Evolutionary conservation across 2,797 vertebrate genomes (phyloP).

Genomic region (Takifugu rubripes): DNA sequence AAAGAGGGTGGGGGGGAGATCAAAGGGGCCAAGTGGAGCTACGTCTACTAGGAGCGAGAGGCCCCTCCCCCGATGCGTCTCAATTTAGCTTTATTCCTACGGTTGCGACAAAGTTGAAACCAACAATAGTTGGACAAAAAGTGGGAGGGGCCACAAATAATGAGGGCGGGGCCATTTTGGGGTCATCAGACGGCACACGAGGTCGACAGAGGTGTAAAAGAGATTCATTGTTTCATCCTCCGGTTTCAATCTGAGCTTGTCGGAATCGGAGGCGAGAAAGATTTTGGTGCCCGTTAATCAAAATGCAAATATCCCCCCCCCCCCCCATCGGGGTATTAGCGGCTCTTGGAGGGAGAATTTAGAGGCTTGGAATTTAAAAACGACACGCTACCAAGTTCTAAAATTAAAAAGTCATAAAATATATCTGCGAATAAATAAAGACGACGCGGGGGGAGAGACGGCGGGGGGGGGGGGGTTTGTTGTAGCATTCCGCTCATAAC

Average conservation of each 20-base stretch:
- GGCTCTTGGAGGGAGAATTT: constrained; percentile 60
- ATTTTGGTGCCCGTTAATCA: constrained; percentile 58
- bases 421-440: constrained; percentile 39
- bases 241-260: constrained; percentile 54
- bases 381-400: constrained; percentile 48
- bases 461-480: constrained; percentile 7
- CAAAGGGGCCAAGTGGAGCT: constrained; percentile 46
- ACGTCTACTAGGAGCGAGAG: constrained; percentile 57
- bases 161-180: too few relatives aligned
- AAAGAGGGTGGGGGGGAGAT: constrained; percentile 55
- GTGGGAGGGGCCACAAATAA: too few relatives aligned
- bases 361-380: constrained; percentile 65
- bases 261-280: constrained; percentile 42
- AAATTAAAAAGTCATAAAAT: constrained; percentile 56
- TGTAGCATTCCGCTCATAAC: too few relatives aligned
- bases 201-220: constrained; percentile 3
- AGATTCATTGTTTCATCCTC: constrained; percentile 59
- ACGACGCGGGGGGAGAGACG: constrained; percentile 5
- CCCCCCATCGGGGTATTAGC: constrained; percentile 60
- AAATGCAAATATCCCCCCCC: constrained; percentile 69
- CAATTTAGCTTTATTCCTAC: too few relatives aligned
- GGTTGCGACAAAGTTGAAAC: too few relatives aligned
- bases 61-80: constrained; percentile 48
- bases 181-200: constrained; percentile 24
- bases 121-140: too few relatives aligned